Percentiles rank a stretch among this genome's conserved stretches.
phyloP scores from a whole-genome alignment of 2,113 vertebrate species.

The Lipophrys pholis region DNA sequence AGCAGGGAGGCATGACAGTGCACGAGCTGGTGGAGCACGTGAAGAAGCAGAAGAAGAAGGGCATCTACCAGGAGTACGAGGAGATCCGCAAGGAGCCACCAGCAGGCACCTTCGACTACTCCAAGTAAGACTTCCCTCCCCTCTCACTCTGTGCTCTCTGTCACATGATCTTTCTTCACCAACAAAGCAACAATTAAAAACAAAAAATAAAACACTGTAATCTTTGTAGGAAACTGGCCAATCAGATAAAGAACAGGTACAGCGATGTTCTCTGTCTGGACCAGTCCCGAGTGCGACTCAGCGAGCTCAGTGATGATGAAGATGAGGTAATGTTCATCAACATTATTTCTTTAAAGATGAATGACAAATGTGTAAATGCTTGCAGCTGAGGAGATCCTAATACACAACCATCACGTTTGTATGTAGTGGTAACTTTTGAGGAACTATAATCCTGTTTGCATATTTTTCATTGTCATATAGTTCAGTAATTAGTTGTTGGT shows the following conservation, averaged over 20 bases:
- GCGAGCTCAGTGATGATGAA: conserved; percentile 75
- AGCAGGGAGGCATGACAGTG: conserved; percentile 79
- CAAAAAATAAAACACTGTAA: too few relatives aligned
- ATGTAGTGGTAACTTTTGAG: background rate
- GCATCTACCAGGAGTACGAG: conserved; percentile 87
- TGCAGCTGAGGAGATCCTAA: background rate
- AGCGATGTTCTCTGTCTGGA: conserved; percentile 87
- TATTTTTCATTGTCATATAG: background rate
- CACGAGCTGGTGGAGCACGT: conserved; percentile 82
- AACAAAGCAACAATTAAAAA: too few relatives aligned
- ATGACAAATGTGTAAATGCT: background rate
- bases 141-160: background rate
- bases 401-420: background rate
- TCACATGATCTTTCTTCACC: background rate
- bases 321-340: conserved; percentile 77
- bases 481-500: background rate
- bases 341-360: background rate
- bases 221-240: conserved; percentile 79
- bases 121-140: conserved; percentile 75
- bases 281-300: conserved; percentile 83
- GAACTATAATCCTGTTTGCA: background rate
- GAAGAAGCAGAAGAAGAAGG: conserved; percentile 83
- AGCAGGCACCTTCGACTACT: conserved; percentile 84
- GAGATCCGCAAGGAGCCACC: conserved; percentile 86
- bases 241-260: conserved; percentile 88